These are phyloP conservation scores for Drosophila grimshawi DNA, from an alignment of 1,140 invertebrate genomes.

Conservation along the genomic window DNA sequence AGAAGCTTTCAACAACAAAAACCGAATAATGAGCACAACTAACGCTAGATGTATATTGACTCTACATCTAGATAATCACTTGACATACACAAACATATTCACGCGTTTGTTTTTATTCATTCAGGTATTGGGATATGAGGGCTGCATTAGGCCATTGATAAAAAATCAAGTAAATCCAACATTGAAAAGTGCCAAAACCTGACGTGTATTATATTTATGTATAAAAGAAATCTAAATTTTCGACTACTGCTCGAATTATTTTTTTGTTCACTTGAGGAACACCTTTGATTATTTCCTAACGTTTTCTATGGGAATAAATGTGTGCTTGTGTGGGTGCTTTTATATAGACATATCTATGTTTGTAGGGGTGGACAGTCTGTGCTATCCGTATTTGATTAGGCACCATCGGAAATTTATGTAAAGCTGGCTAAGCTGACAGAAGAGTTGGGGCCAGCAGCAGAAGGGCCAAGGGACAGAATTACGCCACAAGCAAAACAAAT, in stretches of 20 bases:
- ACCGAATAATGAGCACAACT: neutral
- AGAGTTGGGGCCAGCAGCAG: neutral
- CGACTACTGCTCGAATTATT: no score
- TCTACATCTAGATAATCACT: no score
- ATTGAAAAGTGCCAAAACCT: no score
- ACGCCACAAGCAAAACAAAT: neutral
- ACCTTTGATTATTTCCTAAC: no score
- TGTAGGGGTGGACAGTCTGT: conserved; percentile 14
- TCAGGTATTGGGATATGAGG: no score
- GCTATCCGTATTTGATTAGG: conserved; percentile 72
- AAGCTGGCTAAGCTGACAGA: conserved; percentile 47
- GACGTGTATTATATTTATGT: no score
- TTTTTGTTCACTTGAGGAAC: no score
- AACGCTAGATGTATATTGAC: neutral
- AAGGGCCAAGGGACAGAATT: conserved; percentile 1
- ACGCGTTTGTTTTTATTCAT: no score
- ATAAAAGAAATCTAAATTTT: no score
- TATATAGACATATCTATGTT: neutral
- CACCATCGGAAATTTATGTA: conserved; percentile 65
- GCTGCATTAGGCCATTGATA: no score
- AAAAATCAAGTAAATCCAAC: no score
- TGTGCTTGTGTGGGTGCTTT: conserved; percentile 11
- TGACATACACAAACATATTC: no score
- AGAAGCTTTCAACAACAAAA: neutral
- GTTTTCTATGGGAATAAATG: neutral